A percentile compares a stretch with the other conserved stretches of the same genome.
Evolutionary conservation across 2,113 vertebrate species (phyloP).

Genomic region (Tyto alba): DNA sequence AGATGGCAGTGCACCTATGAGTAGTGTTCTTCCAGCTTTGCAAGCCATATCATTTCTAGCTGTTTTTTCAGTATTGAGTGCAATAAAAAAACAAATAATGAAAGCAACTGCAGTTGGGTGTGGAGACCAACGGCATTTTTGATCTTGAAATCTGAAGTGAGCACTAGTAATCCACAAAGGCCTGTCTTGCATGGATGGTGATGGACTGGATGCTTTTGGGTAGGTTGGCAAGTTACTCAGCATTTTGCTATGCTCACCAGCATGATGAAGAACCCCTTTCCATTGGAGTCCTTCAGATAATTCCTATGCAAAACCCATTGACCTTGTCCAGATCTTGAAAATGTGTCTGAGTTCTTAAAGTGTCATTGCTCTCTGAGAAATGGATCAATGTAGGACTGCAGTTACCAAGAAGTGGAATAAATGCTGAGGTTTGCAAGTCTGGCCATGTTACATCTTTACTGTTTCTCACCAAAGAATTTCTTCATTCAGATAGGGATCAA

Average conservation of each 20-base stretch:
- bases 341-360: not conserved
- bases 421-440: not conserved
- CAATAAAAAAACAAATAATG: not conserved
- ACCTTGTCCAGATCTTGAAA: not conserved
- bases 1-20: constrained; percentile 38
- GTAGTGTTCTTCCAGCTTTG: not conserved
- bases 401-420: not conserved
- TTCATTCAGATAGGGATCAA: not conserved
- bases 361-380: not conserved
- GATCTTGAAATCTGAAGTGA: not conserved
- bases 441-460: not conserved
- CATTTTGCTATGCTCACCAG: not conserved
- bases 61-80: not conserved
- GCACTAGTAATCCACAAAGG: not conserved
- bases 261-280: not conserved
- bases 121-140: not conserved
- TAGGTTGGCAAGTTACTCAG: not conserved
- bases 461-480: not conserved
- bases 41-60: not conserved
- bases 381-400: not conserved
- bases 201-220: not conserved
- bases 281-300: not conserved
- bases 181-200: not conserved
- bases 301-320: not conserved
- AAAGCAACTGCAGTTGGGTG: not conserved